Percentiles rank a stretch among this genome's conserved stretches.
Evolutionary conservation across 2,113 vertebrate genomes (phyloP).

Genomic region (Cyanistes caeruleus): DNA sequence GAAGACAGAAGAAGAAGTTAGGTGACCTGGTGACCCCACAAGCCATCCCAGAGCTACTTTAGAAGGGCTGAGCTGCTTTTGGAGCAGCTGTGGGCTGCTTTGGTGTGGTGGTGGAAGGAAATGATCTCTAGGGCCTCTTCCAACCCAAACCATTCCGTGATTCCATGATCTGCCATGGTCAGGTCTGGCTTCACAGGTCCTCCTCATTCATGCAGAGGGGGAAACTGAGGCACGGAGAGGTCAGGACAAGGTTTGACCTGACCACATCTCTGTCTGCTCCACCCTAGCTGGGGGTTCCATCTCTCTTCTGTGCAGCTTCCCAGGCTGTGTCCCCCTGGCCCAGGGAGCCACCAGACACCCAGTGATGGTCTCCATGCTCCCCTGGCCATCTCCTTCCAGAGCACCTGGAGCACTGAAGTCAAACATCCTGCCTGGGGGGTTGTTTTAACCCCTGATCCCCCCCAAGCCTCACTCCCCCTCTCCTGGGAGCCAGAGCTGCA

Average conservation of each 20-base stretch:
- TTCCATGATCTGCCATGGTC: fast-evolving
- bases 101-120: background rate
- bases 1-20: background rate
- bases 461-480: background rate
- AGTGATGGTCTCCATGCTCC: background rate
- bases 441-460: background rate
- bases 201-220: background rate
- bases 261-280: background rate
- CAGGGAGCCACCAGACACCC: fast-evolving
- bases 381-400: background rate
- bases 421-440: background rate
- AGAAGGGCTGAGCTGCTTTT: background rate
- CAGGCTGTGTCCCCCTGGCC: fast-evolving
- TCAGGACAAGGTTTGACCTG: background rate
- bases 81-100: background rate
- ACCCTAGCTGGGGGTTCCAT: background rate
- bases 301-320: background rate
- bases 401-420: background rate
- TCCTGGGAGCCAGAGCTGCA: background rate
- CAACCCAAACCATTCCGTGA: background rate
- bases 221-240: background rate
- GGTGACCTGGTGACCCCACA: background rate
- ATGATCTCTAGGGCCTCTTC: background rate
- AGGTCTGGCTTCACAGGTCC: background rate
- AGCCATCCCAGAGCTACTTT: background rate